Conservation (phyloP, 2,888 invertebrate species). For the Polyommatus iphigenia region DNA sequence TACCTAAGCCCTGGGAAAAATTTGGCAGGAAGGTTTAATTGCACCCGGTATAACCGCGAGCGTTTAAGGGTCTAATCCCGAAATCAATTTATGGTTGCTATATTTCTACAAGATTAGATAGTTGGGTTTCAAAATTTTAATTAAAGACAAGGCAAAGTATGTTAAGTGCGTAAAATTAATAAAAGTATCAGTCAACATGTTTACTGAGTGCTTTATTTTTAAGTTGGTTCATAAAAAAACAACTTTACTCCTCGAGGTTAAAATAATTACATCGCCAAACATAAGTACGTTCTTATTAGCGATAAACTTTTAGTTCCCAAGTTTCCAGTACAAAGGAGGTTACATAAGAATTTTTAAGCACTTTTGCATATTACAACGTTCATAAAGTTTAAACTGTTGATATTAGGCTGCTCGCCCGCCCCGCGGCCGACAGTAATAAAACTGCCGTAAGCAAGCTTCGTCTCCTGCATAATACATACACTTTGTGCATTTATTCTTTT, state of each 20-base stretch:
- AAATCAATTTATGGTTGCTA: background rate
- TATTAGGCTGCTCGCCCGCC: slow-evolving; percentile 36
- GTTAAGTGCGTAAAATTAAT: too few relatives aligned
- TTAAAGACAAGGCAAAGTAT: too few relatives aligned
- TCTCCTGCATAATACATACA: slow-evolving; percentile 40
- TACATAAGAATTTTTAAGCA: slow-evolving; percentile 37
- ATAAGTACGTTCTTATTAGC: background rate
- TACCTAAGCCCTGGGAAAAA: too few relatives aligned
- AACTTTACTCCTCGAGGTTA: slow-evolving; percentile 41
- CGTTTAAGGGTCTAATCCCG: too few relatives aligned
- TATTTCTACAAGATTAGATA: background rate
- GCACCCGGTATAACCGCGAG: background rate
- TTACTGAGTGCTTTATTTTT: background rate
- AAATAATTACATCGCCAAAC: slow-evolving; percentile 42
- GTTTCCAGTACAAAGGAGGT: slow-evolving; percentile 32
- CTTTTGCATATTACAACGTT: slow-evolving; percentile 40
- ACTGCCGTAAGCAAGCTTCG: slow-evolving; percentile 38
- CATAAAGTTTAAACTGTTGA: slow-evolving; percentile 42
- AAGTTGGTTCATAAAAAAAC: background rate
- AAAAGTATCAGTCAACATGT: background rate
- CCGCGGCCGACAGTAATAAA: slow-evolving; percentile 38
- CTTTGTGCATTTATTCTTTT: slow-evolving; percentile 34
- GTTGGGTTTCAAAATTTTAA: too few relatives aligned
- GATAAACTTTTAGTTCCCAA: slow-evolving; percentile 32
- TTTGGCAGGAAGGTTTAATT: too few relatives aligned